Evolutionary conservation across 2,888 invertebrate genomes (phyloP).

Genomic region (Megastigmus dorsalis): DNA sequence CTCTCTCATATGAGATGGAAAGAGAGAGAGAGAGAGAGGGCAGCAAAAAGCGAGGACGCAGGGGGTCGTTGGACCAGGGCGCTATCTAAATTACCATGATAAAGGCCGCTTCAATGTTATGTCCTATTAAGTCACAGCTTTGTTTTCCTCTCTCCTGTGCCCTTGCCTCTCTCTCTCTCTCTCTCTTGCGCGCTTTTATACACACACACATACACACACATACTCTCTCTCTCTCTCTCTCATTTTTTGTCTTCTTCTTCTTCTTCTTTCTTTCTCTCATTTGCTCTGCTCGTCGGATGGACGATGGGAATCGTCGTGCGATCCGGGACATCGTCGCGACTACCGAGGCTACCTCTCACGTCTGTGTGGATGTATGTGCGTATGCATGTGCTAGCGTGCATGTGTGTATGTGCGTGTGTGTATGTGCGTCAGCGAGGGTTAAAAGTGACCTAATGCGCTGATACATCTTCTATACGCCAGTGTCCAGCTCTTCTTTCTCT

Average conservation of each 20-base stretch:
- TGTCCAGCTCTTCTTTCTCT: background rate
- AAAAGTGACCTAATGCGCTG: conserved; percentile 34
- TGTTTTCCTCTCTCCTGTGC: conserved; percentile 59
- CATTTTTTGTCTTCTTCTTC: background rate
- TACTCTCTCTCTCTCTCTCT: conserved; percentile 24
- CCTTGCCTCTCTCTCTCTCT: conserved; percentile 17
- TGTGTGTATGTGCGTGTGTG: background rate
- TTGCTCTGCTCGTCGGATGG: background rate
- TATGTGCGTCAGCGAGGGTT: background rate
- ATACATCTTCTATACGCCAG: conserved; percentile 7
- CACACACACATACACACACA: too few relatives aligned
- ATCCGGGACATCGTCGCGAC: conserved; percentile 11
- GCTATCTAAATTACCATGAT: conserved; percentile 70
- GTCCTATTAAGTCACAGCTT: conserved; percentile 71
- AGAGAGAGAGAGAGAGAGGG: conserved; percentile 53
- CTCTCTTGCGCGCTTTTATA: background rate
- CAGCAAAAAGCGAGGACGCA: conserved; percentile 61
- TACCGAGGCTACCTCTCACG: background rate
- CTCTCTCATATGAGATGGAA: conserved; percentile 20
- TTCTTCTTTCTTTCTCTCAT: background rate
- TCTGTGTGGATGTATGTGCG: background rate
- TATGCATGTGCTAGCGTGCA: background rate
- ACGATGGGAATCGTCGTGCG: conserved; percentile 41
- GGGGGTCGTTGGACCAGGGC: conserved; percentile 71
- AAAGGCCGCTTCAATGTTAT: conserved; percentile 70